These are phyloP conservation scores for Eulimnadia texana DNA, from an alignment of 1,140 invertebrate genomes.

Conservation along the genomic window DNA sequence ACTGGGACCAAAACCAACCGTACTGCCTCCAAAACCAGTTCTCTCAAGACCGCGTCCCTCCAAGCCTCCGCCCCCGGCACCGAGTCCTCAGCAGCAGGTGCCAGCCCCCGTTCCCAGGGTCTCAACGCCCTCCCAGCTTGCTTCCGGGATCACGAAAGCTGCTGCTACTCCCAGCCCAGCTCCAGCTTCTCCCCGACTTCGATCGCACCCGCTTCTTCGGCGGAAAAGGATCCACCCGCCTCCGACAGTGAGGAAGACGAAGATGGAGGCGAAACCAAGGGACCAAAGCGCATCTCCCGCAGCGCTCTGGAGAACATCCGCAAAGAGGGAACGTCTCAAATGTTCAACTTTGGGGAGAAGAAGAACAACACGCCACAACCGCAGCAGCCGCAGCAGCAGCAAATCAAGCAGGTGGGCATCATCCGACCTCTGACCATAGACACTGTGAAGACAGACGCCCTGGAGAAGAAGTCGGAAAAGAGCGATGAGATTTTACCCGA, in stretches of 20 bases:
- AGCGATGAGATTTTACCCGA: background rate
- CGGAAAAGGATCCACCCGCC: too few species aligned
- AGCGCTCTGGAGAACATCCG: constrained; percentile 48
- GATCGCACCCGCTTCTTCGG: constrained; percentile 22
- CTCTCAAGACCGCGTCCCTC: background rate
- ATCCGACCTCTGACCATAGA: constrained; percentile 37
- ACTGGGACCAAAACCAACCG: constrained; percentile 5
- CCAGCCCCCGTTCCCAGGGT: too few species aligned
- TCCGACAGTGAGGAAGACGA: background rate
- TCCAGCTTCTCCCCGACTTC: background rate
- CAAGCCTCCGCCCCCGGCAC: background rate
- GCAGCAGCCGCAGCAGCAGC: background rate
- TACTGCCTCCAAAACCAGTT: constrained; percentile 4
- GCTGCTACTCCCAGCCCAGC: background rate
- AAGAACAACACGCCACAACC: constrained; percentile 11
- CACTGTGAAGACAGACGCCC: constrained; percentile 25
- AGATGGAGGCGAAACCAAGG: constrained; percentile 18
- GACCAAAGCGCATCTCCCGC: constrained; percentile 36
- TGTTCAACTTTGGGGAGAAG: constrained; percentile 37
- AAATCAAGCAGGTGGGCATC: constrained; percentile 38
- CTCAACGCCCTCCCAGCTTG: too few species aligned
- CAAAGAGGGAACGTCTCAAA: constrained; percentile 43
- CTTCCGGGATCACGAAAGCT: too few species aligned
- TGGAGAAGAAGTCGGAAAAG: background rate
- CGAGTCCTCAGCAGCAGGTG: background rate